A percentile compares a stretch with the other conserved stretches of the same genome.
phyloP scores from a whole-genome alignment of 2,888 invertebrate species.

The Criorhina ranunculi region DNA sequence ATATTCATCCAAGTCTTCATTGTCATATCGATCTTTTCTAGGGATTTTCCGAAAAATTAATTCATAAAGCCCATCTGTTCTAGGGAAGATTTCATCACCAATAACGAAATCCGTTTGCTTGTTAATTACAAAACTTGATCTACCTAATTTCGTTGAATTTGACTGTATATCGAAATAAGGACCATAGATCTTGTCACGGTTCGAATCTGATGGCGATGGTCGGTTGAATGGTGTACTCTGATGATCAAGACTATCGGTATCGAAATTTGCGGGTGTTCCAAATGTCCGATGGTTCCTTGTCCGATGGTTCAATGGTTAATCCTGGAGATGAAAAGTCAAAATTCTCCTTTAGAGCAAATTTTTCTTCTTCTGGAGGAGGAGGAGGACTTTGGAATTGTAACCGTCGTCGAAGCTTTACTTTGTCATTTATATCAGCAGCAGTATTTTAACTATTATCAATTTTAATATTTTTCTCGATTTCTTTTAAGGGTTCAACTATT shows the following conservation, averaged over 20 bases:
- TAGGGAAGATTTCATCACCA: constrained; percentile 4
- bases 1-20: neutral
- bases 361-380: no score
- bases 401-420: neutral
- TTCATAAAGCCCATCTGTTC: constrained; percentile 7
- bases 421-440: neutral
- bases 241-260: constrained; percentile 6
- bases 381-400: neutral
- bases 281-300: neutral
- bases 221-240: constrained; percentile 7
- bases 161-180: constrained; percentile 25
- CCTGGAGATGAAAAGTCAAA: neutral
- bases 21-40: neutral
- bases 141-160: constrained; percentile 18
- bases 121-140: constrained; percentile 7
- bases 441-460: neutral
- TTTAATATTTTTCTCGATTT: neutral
- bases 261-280: constrained; percentile 2
- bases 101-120: constrained; percentile 6
- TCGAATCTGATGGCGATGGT: constrained; percentile 10
- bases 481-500: constrained; percentile 1
- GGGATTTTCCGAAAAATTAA: neutral
- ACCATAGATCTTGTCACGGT: constrained; percentile 19
- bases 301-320: neutral
- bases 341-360: neutral